These are phyloP conservation scores for Therioaphis trifolii DNA, from an alignment of 2,888 invertebrate species.

Conservation along the genomic window DNA sequence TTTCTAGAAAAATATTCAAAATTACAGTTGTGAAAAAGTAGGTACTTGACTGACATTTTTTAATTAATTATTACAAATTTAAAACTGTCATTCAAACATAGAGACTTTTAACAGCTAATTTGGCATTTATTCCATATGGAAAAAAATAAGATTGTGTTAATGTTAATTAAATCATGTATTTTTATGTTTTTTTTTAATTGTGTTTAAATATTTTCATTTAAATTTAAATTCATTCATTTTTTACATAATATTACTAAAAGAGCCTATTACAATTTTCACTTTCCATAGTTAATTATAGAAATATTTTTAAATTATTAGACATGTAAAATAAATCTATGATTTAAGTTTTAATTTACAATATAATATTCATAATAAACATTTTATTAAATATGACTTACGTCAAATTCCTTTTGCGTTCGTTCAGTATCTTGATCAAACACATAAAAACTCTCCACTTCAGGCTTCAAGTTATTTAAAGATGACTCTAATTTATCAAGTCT, in stretches of 20 bases:
- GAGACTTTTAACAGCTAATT: too few relatives aligned
- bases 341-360: background rate
- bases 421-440: conserved; percentile 81
- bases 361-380: background rate
- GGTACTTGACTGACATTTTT: too few relatives aligned
- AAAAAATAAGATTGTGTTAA: too few relatives aligned
- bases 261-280: background rate
- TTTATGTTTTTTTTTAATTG: too few relatives aligned
- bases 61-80: too few relatives aligned
- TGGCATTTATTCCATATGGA: too few relatives aligned
- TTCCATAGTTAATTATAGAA: background rate
- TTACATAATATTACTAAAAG: too few relatives aligned
- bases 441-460: conserved; percentile 79
- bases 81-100: too few relatives aligned
- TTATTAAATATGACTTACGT: conserved; percentile 67
- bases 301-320: background rate
- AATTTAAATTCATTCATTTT: too few relatives aligned
- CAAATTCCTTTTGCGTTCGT: conserved; percentile 74
- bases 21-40: background rate
- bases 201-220: too few relatives aligned
- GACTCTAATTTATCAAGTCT: conserved; percentile 78
- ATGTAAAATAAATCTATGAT: background rate
- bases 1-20: conserved; percentile 66
- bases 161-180: too few relatives aligned
- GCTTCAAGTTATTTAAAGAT: conserved; percentile 76